Percentiles rank a stretch among this genome's conserved stretches.
phyloP scores from a whole-genome alignment of 2,888 invertebrate genomes.

The Tholera decimalis region DNA sequence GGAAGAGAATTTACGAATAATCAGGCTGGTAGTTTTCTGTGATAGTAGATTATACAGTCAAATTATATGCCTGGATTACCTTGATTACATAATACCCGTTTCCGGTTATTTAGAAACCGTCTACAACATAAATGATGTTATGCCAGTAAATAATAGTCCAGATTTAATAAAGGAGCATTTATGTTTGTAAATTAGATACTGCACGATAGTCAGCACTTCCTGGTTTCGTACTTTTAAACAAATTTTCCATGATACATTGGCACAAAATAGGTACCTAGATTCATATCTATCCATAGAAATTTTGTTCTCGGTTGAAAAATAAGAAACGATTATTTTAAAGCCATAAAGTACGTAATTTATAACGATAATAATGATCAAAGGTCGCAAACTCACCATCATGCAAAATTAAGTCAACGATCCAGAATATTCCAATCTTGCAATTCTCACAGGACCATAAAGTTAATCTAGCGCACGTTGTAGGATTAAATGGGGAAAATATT shows the following conservation, averaged over 20 bases:
- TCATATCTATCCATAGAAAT: no score
- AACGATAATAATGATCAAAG: slow-evolving; percentile 41
- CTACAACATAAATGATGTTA: slow-evolving; percentile 31
- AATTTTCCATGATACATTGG: background rate
- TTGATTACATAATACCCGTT: slow-evolving; percentile 48
- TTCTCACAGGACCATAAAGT: slow-evolving; percentile 49
- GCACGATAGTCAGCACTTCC: slow-evolving; percentile 17
- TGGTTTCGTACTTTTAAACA: slow-evolving; percentile 1
- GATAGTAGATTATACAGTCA: slow-evolving; percentile 36
- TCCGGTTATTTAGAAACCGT: slow-evolving; percentile 43
- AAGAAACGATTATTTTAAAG: slow-evolving; percentile 10
- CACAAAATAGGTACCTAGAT: no score
- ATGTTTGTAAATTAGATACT: slow-evolving; percentile 25
- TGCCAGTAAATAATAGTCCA: slow-evolving; percentile 30
- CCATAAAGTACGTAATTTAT: slow-evolving; percentile 22
- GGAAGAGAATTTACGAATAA: background rate
- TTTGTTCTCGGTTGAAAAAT: background rate
- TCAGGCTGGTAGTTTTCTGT: slow-evolving; percentile 1
- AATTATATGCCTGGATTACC: slow-evolving; percentile 43
- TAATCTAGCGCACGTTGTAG: slow-evolving; percentile 45
- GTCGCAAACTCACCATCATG: slow-evolving; percentile 35
- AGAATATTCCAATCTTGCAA: slow-evolving; percentile 45
- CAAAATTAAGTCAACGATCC: slow-evolving; percentile 43
- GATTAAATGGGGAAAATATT: slow-evolving; percentile 41
- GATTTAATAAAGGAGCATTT: slow-evolving; percentile 45